Percentiles rank a stretch among this genome's conserved stretches.
phyloP scores from a whole-genome alignment of 1,140 invertebrate species.

The Diprion similis region DNA sequence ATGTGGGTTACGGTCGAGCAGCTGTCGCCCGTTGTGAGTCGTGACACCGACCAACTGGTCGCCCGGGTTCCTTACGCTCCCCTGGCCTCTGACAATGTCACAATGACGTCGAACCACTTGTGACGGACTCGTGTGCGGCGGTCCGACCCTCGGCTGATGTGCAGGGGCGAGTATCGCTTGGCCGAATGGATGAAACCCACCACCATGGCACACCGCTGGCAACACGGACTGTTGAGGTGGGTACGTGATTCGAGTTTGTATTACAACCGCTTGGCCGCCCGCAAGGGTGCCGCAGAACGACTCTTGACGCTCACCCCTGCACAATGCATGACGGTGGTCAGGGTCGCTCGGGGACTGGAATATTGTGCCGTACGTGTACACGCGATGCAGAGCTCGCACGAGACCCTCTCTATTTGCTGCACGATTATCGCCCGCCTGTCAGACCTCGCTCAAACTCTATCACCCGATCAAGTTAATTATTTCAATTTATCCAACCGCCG shows the following conservation, averaged over 20 bases:
- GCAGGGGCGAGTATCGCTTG: no score
- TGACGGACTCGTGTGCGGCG: conserved; percentile 49
- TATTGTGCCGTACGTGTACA: no score
- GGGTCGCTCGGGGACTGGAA: conserved; percentile 33
- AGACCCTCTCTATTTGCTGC: background rate
- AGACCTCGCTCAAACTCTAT: conserved; percentile 1
- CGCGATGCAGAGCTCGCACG: no score
- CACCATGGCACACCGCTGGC: no score
- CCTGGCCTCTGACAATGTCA: conserved; percentile 53
- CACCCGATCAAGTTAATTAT: conserved; percentile 9
- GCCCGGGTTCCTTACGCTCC: conserved; percentile 46
- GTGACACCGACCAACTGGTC: conserved; percentile 36
- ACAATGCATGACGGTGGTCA: conserved; percentile 33
- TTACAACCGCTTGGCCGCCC: conserved; percentile 55
- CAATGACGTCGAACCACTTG: conserved; percentile 59
- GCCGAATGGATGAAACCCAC: no score
- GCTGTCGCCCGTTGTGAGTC: conserved; percentile 46
- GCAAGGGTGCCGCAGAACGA: conserved; percentile 46
- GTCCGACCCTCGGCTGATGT: background rate
- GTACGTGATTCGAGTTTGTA: conserved; percentile 44
- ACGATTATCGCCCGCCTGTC: conserved; percentile 3
- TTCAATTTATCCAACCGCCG: background rate
- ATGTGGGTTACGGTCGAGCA: conserved; percentile 59
- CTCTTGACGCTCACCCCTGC: conserved; percentile 47
- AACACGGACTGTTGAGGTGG: no score